Evolutionary conservation across 2,113 vertebrate genomes (phyloP), one percentile per base, ranked within the genome.

Genomic region (Pan paniscus): DNA sequence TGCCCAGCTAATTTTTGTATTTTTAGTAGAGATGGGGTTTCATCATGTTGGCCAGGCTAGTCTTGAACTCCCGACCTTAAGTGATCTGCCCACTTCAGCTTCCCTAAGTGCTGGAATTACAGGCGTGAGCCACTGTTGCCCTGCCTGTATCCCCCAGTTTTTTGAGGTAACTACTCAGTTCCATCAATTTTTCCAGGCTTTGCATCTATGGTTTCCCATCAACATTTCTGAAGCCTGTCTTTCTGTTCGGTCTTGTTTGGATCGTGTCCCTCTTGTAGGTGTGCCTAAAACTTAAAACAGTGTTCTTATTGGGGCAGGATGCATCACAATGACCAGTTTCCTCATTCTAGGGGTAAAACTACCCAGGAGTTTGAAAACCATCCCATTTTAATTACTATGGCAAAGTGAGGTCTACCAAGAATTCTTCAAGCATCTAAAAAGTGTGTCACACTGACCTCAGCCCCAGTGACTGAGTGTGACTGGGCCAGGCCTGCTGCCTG

Each of bases 401-500:
- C 25, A 13, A n/a, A 72, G 72, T 68, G 40, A 52, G n/a, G 67
- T 46, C 52, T 72, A 30, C 13, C 18, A n/a, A 8, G 46, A 67
- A 48, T 75, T 97, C 50, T 81, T 67, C 59, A 59, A 57, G 35
- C 38, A 46, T 25, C 25, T 52, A 27, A 23, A 22, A n/a, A 55
- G 23, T 3, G 0, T 18, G 50, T n/a, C 72, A n/a, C 0, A 0
- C 27, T 20, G 1, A 64, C 61, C 61, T 64, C 30, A 50, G 83
- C 73, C 89, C 38, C 0, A 30, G 43, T 3, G 27, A 16, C 23
- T 30, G 6, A 32, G 2, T 48, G 14, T 57, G 11, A 48, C 25
- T 3, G 10, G 22, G 48, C 18, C 11, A 8, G 0, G 9, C 64
- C 83, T 93, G 78, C 55, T 70, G 89, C 48, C 3, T 0, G 18